Evolutionary conservation across 2,797 vertebrate species (phyloP).

Genomic region (Octomys mimax): DNA sequence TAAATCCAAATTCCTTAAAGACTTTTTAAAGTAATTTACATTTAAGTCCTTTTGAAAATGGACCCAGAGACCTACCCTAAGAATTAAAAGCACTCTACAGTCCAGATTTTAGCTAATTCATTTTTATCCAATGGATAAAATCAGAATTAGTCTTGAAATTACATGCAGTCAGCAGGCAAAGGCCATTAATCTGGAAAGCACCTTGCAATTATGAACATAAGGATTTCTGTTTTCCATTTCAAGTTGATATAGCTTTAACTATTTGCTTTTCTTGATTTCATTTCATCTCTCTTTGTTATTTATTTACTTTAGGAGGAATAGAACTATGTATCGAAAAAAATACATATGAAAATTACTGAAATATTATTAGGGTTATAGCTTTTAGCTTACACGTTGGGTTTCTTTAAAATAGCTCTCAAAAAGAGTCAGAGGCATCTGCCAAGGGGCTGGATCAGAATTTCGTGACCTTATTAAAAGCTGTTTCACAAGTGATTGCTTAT

Average conservation of each 20-base stretch:
- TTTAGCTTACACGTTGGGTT: conserved; percentile 32
- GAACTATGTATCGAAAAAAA: neutral
- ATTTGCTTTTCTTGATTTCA: conserved; percentile 65
- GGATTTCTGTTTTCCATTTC: conserved; percentile 12
- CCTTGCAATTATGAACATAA: conserved; percentile 47
- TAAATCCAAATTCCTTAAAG: conserved; percentile 87
- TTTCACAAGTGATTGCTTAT: conserved; percentile 73
- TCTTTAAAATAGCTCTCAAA: conserved; percentile 30
- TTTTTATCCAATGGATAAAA: conserved; percentile 88
- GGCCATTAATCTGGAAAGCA: conserved; percentile 76
- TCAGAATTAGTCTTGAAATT: conserved; percentile 87
- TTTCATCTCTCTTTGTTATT: conserved; percentile 22
- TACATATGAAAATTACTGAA: conserved; percentile 49
- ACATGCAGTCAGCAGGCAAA: conserved; percentile 79
- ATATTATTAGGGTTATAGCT: conserved; percentile 56
- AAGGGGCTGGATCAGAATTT: conserved; percentile 63
- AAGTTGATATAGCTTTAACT: conserved; percentile 71
- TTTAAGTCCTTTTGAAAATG: conserved; percentile 82
- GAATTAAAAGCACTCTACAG: conserved; percentile 79
- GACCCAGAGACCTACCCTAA: conserved; percentile 80
- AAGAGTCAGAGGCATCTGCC: conserved; percentile 52
- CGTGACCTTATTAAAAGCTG: conserved; percentile 75
- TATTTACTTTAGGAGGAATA: conserved; percentile 57
- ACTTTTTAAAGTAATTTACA: conserved; percentile 87
- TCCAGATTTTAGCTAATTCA: conserved; percentile 86